phyloP scores from a whole-genome alignment of 2,797 vertebrate genomes.

The Xerus rutilus region DNA sequence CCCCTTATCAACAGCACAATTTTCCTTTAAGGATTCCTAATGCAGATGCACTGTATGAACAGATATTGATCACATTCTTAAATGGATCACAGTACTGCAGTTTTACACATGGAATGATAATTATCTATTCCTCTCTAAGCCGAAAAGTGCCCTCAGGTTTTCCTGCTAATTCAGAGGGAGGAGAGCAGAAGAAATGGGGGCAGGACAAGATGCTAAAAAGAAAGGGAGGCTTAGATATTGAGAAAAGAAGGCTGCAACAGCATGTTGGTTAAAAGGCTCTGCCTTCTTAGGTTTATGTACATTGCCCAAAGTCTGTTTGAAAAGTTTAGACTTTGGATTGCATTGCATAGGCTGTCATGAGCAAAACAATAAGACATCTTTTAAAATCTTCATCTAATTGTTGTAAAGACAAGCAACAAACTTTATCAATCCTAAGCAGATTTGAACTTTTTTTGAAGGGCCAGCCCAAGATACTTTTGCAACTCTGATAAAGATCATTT shows the following conservation, averaged over 20 bases:
- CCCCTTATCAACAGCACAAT: neutral
- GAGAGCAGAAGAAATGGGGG: neutral
- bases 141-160: neutral
- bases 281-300: neutral
- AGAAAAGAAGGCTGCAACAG: neutral
- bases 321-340: neutral
- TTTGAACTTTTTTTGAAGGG: neutral
- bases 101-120: neutral
- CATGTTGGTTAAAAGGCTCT: neutral
- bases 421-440: neutral
- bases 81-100: neutral
- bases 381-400: neutral
- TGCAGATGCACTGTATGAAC: neutral
- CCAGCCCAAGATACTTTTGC: neutral
- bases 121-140: neutral
- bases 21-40: conserved; percentile 53
- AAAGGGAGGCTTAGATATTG: neutral
- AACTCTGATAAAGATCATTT: neutral
- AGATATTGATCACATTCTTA: conserved; percentile 2
- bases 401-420: neutral
- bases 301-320: neutral
- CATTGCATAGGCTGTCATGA: neutral
- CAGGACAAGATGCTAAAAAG: neutral
- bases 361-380: neutral
- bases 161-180: neutral